Conservation (phyloP, 1,140 invertebrate genomes). For the Chironomus striatipennis region DNA sequence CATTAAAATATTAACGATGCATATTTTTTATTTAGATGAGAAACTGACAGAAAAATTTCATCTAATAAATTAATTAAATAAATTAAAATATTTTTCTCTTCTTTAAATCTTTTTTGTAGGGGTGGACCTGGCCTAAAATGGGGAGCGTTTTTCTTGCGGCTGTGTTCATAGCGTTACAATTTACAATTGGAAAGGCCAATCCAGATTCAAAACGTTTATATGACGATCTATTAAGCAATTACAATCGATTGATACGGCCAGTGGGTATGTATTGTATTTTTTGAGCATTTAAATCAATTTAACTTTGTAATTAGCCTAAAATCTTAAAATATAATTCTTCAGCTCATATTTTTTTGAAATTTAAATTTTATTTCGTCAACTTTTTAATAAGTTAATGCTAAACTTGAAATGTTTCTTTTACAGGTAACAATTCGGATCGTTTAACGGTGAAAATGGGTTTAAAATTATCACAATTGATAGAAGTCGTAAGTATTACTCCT, state of each 20-base stretch:
- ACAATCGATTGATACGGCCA: constrained; percentile 95
- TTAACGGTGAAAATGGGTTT: constrained; percentile 95
- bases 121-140: constrained; percentile 75
- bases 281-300: too few relatives aligned
- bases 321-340: not conserved
- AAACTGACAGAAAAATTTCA: not conserved
- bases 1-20: too few relatives aligned
- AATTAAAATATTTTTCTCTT: not conserved
- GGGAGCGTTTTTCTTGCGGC: constrained; percentile 60
- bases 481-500: constrained; percentile 97
- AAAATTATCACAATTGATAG: constrained; percentile 92
- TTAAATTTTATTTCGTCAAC: too few relatives aligned
- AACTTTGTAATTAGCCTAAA: too few relatives aligned
- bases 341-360: not conserved
- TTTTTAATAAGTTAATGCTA: too few relatives aligned
- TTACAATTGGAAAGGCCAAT: constrained; percentile 60
- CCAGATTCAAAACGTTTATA: constrained; percentile 89
- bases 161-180: constrained; percentile 58
- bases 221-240: constrained; percentile 91
- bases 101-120: constrained; percentile 46
- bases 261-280: constrained; percentile 44
- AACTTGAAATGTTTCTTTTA: too few relatives aligned
- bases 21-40: not conserved
- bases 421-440: constrained; percentile 87
- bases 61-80: too few relatives aligned